Evolutionary conservation across 2,797 vertebrate genomes (phyloP), one percentile per base, ranked within the genome.

Genomic region (Enteromius viviparus): DNA sequence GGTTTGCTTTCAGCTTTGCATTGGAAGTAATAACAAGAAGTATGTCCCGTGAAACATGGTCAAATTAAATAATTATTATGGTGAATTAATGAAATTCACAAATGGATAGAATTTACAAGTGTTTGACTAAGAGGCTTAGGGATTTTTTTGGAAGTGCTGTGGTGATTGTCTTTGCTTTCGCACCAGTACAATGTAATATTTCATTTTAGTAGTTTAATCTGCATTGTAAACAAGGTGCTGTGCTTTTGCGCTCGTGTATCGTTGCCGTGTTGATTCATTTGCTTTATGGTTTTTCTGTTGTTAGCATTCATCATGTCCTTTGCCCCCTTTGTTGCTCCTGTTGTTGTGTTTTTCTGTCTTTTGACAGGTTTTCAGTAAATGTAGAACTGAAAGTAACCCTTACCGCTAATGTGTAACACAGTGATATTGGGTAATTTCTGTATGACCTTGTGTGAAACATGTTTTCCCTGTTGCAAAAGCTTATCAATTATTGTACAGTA

Each of bases 261-360:
- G 62, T 64, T 68, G n/a, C 34, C 19, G n/a, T 68, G 62, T 58
- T 76, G 64, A 83, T 76, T 66, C 64, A 58, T 69, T 83, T 58
- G 68, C 37, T 72, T 58, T 37, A 60, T 65, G 32, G 29, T 62
- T 9, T 69, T 58, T 66, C 65, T 47, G 55, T 66, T 64, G 60
- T 66, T 51, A 21, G 49, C 68, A 26, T 78, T 51, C 74, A 80
- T 47, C 71, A 70, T 69, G 60, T 55, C 53, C 62, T 80, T 77
- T 78, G 66, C 77, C 37, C 55, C 47, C 60, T 79, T 66, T 76
- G 23, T 82, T 77, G 64, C 49, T 55, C 72, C 64, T 42, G 19
- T 66, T 76, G 72, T 76, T 82, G 81, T 82, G 80, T 65, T 74
- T 51, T 64, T 37, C 40, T 32, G 42, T n/a, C 69, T 37, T 81